phyloP scores from a whole-genome alignment of 2,888 invertebrate genomes.

The Pyrrhia umbra region DNA sequence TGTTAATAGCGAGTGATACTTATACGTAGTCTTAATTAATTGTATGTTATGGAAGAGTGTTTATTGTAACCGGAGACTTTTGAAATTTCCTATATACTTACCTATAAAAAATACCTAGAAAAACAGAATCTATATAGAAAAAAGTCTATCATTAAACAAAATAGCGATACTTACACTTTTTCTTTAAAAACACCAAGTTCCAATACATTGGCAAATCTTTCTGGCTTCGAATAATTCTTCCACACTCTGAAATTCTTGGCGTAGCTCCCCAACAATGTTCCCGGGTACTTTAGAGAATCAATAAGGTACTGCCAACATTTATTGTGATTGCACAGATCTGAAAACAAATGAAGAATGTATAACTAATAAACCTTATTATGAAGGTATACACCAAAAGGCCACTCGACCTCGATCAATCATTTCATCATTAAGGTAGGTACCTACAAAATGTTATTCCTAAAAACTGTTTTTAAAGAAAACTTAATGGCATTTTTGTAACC shows the following conservation, averaged over 20 bases:
- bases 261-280: slow-evolving; percentile 74
- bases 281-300: slow-evolving; percentile 76
- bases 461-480: no score
- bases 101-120: no score
- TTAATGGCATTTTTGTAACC: not conserved
- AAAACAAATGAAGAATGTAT: slow-evolving; percentile 35
- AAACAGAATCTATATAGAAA: no score
- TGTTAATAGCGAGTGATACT: not conserved
- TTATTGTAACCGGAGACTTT: no score
- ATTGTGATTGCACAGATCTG: slow-evolving; percentile 84
- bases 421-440: no score
- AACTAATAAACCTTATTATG: not conserved
- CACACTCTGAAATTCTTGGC: slow-evolving; percentile 78
- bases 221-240: slow-evolving; percentile 74
- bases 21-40: not conserved
- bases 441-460: no score
- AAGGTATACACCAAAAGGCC: no score
- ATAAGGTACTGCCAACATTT: slow-evolving; percentile 77
- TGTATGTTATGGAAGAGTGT: not conserved
- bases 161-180: slow-evolving; percentile 76
- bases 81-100: no score
- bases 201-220: slow-evolving; percentile 70
- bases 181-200: slow-evolving; percentile 69
- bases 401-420: not conserved
- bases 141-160: no score